A percentile compares a stretch with the other conserved stretches of the same genome.
phyloP scores from a whole-genome alignment of 2,113 vertebrate species.

The Mustelus asterias region DNA sequence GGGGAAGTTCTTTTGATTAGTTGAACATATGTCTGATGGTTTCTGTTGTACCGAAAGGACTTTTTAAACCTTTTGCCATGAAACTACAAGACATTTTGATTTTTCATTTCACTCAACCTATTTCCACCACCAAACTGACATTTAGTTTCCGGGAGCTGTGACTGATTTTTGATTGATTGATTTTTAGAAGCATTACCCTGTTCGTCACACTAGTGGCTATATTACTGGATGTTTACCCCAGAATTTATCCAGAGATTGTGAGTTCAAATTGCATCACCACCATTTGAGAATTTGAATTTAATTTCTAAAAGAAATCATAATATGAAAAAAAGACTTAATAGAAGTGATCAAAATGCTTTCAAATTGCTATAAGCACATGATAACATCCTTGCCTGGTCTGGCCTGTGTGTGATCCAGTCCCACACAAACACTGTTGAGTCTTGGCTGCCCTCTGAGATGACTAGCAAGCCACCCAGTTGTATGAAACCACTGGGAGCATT shows the following conservation, averaged over 20 bases:
- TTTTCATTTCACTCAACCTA: not conserved
- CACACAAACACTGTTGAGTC: not conserved
- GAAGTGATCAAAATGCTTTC: not conserved
- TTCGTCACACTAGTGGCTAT: not conserved
- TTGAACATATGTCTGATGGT: not conserved
- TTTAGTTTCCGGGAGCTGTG: not conserved
- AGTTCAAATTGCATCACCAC: too few relatives aligned
- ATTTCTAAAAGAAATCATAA: not conserved
- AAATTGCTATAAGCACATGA: not conserved
- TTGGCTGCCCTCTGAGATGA: not conserved
- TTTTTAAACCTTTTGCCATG: not conserved
- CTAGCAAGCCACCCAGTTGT: not conserved
- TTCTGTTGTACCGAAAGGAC: not conserved
- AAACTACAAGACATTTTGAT: not conserved
- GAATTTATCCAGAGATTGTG: not conserved
- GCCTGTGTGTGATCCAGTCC: not conserved
- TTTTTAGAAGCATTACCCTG: not conserved
- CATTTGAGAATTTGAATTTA: not conserved
- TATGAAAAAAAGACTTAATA: not conserved
- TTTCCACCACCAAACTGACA: not conserved
- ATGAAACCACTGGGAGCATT: not conserved
- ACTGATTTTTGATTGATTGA: not conserved
- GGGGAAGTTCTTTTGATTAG: not conserved
- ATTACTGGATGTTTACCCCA: not conserved
- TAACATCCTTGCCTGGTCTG: not conserved